A percentile compares a stretch with the other conserved stretches of the same genome.
Evolutionary conservation across 92 coral and sea anemone genomes (phyloP).

Genomic region (Heliopora coerulea): DNA sequence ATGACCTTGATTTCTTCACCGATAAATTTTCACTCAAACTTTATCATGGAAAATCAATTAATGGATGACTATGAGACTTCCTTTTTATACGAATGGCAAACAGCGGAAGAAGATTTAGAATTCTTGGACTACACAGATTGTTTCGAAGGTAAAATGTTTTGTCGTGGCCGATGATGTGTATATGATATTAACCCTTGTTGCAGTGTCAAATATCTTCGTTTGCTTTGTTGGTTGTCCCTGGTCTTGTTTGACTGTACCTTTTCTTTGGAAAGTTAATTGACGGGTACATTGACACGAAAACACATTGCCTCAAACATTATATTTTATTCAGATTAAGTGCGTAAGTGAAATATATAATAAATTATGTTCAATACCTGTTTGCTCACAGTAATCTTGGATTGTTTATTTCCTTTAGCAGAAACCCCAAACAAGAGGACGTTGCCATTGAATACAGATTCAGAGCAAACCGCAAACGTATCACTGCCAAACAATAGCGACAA

Average conservation of each 20-base stretch:
- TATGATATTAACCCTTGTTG: too few relatives aligned
- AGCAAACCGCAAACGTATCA: slow-evolving; percentile 20
- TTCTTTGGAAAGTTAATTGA: slow-evolving; percentile 2
- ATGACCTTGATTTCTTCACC: slow-evolving; percentile 86
- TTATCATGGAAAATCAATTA: slow-evolving; percentile 84
- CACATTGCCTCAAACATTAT: slow-evolving; percentile 4
- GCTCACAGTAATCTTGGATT: slow-evolving; percentile 19
- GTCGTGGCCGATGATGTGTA: neutral
- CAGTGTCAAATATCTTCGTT: neutral
- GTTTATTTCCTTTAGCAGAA: slow-evolving; percentile 24
- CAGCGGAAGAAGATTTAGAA: slow-evolving; percentile 70
- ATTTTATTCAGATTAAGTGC: slow-evolving; percentile 13
- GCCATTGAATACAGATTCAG: neutral
- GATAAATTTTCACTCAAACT: slow-evolving; percentile 62
- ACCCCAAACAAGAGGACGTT: slow-evolving; percentile 35
- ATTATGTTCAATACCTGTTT: slow-evolving; percentile 18
- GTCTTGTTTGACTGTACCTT: neutral
- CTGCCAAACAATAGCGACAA: neutral
- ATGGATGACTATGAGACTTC: slow-evolving; percentile 74
- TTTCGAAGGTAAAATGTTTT: slow-evolving; percentile 30
- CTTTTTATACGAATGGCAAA: slow-evolving; percentile 85
- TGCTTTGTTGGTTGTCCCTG: neutral
- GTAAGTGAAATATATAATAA: slow-evolving; percentile 17
- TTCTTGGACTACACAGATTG: slow-evolving; percentile 60
- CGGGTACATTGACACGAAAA: neutral